These are phyloP conservation scores for Lasiurus borealis DNA, from an alignment of 2,113 vertebrate genomes.

Conservation along the genomic window DNA sequence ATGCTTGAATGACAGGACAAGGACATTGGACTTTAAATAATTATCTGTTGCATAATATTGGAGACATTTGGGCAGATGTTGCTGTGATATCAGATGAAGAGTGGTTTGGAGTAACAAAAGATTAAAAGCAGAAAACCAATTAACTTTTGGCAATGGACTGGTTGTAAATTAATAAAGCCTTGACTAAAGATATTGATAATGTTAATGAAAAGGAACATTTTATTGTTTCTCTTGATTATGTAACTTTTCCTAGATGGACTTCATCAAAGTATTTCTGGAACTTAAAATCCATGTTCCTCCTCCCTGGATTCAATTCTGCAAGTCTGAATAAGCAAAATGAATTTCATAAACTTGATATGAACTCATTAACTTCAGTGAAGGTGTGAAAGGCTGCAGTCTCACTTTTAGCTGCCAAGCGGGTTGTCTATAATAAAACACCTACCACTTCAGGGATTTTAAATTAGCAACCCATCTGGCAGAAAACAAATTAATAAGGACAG, in stretches of 20 bases:
- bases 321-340: conserved; percentile 57
- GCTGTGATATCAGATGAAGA: background rate
- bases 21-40: background rate
- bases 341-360: conserved; percentile 72
- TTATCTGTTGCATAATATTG: background rate
- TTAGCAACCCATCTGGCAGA: conserved; percentile 81
- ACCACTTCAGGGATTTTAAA: conserved; percentile 79
- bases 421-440: conserved; percentile 83
- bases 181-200: background rate
- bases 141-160: background rate
- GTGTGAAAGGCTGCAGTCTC: conserved; percentile 75
- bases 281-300: background rate
- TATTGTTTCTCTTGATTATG: background rate
- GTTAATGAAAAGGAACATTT: background rate
- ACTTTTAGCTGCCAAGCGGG: conserved; percentile 65
- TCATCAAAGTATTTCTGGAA: background rate
- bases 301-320: conserved; percentile 36
- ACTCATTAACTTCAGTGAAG: conserved; percentile 78
- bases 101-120: background rate
- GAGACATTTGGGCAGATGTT: background rate
- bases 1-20: background rate
- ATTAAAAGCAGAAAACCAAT: background rate
- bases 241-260: background rate
- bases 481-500: conserved; percentile 74
- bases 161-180: background rate